Evolutionary conservation across 1,140 invertebrate genomes (phyloP).

Genomic region (Apis dorsata): DNA sequence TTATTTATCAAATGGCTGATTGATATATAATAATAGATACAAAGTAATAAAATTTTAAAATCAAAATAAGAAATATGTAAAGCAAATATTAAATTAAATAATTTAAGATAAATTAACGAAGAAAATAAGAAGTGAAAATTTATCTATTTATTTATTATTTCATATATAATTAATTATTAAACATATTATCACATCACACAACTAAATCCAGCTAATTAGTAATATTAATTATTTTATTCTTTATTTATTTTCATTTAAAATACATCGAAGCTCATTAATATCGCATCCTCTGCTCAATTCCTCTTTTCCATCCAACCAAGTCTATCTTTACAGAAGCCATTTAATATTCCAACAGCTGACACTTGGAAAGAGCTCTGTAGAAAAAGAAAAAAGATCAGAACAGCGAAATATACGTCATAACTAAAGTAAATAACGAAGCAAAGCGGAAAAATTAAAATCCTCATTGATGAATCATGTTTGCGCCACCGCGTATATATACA

Average conservation of each 20-base stretch:
- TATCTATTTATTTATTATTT: too few relatives aligned
- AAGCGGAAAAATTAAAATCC: slow-evolving; percentile 27
- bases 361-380: neutral
- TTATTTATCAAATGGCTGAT: too few relatives aligned
- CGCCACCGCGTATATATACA: slow-evolving; percentile 24
- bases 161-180: neutral
- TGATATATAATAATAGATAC: too few relatives aligned
- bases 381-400: neutral
- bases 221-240: neutral
- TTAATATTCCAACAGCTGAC: slow-evolving; percentile 7
- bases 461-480: slow-evolving; percentile 23
- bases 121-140: too few relatives aligned
- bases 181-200: neutral
- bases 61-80: too few relatives aligned
- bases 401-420: neutral
- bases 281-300: neutral
- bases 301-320: neutral
- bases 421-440: neutral
- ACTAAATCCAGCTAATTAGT: neutral
- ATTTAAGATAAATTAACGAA: too few relatives aligned
- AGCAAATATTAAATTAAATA: too few relatives aligned
- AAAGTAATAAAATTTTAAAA: too few relatives aligned
- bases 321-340: neutral
- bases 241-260: neutral
- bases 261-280: neutral